Percentiles rank a stretch among this genome's conserved stretches.
These are phyloP conservation scores for Crossaster papposus DNA, from an alignment of 53 echinoderm and acorn worm genomes.

Conservation along the genomic window DNA sequence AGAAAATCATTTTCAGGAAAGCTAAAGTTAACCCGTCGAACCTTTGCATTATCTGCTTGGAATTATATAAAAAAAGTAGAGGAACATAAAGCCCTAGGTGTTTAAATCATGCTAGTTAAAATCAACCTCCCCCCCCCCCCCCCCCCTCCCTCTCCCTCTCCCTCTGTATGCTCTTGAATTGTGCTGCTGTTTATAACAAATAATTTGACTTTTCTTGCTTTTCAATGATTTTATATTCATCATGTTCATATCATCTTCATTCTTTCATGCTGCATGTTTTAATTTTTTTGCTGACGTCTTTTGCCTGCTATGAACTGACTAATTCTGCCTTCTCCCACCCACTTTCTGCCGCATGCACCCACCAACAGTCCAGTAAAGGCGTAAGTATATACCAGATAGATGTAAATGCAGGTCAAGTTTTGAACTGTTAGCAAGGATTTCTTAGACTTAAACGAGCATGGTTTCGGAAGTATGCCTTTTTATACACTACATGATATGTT, in stretches of 20 bases:
- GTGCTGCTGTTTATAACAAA: neutral
- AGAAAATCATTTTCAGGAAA: too few relatives aligned
- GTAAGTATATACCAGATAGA: neutral
- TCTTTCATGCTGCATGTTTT: constrained; percentile 3
- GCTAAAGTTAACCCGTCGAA: too few relatives aligned
- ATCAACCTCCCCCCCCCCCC: too few relatives aligned
- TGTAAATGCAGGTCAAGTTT: neutral
- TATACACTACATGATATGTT: too few relatives aligned
- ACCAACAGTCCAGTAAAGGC: neutral
- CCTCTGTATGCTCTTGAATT: neutral
- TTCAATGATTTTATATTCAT: neutral
- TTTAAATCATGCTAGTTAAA: too few relatives aligned
- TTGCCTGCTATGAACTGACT: neutral
- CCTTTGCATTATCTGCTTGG: too few relatives aligned
- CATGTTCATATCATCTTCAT: neutral
- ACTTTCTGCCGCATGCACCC: neutral
- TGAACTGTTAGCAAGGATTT: neutral
- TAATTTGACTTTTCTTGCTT: neutral
- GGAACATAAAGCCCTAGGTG: too few relatives aligned
- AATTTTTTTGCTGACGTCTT: neutral
- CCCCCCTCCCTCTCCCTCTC: neutral
- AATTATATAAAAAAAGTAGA: too few relatives aligned
- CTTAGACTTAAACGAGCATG: neutral
- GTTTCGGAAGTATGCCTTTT: neutral
- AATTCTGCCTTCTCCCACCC: neutral